These are phyloP conservation scores for Tragelaphus buxtoni DNA, from an alignment of 2,113 vertebrate species.

Conservation along the genomic window DNA sequence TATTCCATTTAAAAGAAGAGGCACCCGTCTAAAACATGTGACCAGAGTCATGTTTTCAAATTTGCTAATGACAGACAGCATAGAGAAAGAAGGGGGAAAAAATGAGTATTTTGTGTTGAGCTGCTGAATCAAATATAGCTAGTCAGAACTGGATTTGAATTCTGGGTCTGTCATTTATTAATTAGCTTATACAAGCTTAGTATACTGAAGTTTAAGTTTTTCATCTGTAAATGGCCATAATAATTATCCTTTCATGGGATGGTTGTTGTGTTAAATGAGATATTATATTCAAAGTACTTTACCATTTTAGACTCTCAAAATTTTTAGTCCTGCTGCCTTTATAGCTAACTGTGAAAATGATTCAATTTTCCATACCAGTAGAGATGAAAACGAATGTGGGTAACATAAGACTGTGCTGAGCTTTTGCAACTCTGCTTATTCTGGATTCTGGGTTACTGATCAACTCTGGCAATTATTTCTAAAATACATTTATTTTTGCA, in stretches of 20 bases:
- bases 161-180: background rate
- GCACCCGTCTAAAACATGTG: background rate
- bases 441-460: background rate
- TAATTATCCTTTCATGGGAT: background rate
- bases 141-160: background rate
- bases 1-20: background rate
- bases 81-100: background rate
- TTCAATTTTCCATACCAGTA: background rate
- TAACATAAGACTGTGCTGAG: background rate
- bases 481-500: background rate
- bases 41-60: background rate
- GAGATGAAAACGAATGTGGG: background rate
- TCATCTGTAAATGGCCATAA: background rate
- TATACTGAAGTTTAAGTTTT: background rate
- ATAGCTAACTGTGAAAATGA: background rate
- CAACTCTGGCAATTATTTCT: background rate
- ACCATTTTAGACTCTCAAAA: background rate
- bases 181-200: background rate
- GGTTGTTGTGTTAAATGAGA: conserved; percentile 18
- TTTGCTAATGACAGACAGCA: background rate
- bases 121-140: background rate
- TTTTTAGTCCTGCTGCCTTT: background rate
- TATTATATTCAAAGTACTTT: background rate
- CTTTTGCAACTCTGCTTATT: background rate
- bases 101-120: background rate